Evolutionary conservation across 2,113 vertebrate species (phyloP).

Genomic region (Cyanoramphus novaezelandiae): DNA sequence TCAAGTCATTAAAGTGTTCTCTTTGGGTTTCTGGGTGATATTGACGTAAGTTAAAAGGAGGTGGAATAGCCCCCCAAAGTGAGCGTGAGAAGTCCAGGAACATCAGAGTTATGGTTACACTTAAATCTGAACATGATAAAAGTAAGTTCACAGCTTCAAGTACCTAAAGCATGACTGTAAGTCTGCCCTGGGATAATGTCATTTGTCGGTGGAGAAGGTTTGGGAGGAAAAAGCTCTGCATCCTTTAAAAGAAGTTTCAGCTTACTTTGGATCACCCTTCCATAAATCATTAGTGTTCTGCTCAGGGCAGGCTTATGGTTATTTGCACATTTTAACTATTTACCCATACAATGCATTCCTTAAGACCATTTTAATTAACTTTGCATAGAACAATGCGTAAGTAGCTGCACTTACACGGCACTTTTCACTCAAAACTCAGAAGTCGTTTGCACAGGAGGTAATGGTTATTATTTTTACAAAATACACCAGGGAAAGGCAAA

Average conservation of each 20-base stretch:
- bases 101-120: not conserved
- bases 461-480: not conserved
- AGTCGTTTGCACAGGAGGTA: not conserved
- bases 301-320: not conserved
- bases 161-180: not conserved
- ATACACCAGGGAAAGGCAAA: not conserved
- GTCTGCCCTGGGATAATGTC: not conserved
- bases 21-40: not conserved
- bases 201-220: not conserved
- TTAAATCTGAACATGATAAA: not conserved
- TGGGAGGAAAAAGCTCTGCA: not conserved
- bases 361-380: not conserved
- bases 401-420: not conserved
- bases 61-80: not conserved
- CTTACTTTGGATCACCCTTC: not conserved
- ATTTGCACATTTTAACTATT: not conserved
- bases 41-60: not conserved
- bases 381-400: not conserved
- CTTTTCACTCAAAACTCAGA: not conserved
- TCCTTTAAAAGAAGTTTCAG: not conserved
- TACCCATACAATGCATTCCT: not conserved
- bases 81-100: not conserved
- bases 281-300: not conserved
- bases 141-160: not conserved
- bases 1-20: not conserved